Evolutionary conservation across 1,140 invertebrate genomes (phyloP), one percentile per base, ranked within the genome.

Genomic region (Dreissena polymorpha): DNA sequence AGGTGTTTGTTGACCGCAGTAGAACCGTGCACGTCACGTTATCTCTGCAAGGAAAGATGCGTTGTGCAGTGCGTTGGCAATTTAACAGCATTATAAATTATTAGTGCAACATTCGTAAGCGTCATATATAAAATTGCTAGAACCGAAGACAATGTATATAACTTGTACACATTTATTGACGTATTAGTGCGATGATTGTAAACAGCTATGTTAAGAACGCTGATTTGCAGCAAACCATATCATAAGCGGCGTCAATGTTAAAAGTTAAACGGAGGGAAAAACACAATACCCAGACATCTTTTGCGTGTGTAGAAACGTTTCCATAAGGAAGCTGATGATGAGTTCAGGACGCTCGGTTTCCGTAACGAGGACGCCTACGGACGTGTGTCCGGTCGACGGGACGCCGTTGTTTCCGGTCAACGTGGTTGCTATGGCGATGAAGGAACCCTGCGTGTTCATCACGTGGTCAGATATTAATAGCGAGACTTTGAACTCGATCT

Each of bases 401-500:
- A 10, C 6, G 49, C 68, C 69, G 0, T 68, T n/a, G 0, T 29
- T 6, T 6, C 78, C 78, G 10, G 67, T 25, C 16, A 81, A 29
- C 13, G 53, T 72, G 10, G 69, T 25, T 14, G 53, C 70, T 10
- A 81, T 53, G 29, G 78, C 51, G 23, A 81, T 51, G 10, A 72
- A 10, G 18, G 51, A 10, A 3, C 78, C 78, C 25, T 70, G 68
- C 8, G 25, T 53, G 29, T 81, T 81, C 53, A 60, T 23, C 27
- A 81, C 78, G 50, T 81, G 69, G 50, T 81, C 78, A 64, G 68
- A 50, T 49, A 81, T 25, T 13, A 64, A 1, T 0, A 81, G 10
- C 13, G 78, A 23, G 21, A 81, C 29, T 8, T 10, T 67, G 23
- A 67, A 77, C 12, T 13, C 18, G n/a, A 70, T 49, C 49, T 55